Evolutionary conservation across 2,113 vertebrate genomes (phyloP).

Genomic region (Oceanodroma tethys): DNA sequence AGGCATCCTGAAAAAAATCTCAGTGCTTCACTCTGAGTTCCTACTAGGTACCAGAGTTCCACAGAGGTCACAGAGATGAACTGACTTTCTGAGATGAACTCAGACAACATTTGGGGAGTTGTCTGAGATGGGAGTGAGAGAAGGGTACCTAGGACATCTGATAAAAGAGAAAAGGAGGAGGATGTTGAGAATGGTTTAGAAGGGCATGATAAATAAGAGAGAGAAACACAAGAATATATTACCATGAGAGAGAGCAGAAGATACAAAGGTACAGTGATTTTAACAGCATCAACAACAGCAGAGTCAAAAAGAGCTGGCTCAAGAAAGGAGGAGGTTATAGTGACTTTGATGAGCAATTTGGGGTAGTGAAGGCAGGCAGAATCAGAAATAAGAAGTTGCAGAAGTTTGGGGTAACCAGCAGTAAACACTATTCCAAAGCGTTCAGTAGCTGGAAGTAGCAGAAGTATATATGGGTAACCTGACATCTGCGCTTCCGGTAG

Average conservation of each 20-base stretch:
- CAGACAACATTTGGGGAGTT: not conserved
- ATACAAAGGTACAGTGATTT: not conserved
- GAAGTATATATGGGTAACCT: not conserved
- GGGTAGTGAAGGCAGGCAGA: not conserved
- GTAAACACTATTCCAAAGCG: not conserved
- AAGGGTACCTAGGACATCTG: not conserved
- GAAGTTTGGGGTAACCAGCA: not conserved
- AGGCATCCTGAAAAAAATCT: not conserved
- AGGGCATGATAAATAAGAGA: not conserved
- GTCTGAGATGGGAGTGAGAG: not conserved
- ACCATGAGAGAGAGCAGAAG: not conserved
- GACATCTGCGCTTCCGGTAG: not conserved
- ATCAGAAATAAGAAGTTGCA: not conserved
- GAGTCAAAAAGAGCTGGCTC: not conserved
- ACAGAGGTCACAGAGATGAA: not conserved
- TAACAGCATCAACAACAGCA: not conserved
- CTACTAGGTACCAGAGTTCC: not conserved
- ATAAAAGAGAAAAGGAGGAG: not conserved
- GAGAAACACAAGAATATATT: not conserved
- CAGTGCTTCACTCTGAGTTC: not conserved
- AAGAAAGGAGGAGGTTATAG: not conserved
- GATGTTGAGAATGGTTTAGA: not conserved
- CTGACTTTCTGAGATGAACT: too few species aligned
- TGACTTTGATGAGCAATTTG: not conserved
- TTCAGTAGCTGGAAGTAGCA: not conserved